These are phyloP conservation scores for Falco berigora DNA, from an alignment of 2,797 vertebrate genomes.

Conservation along the genomic window DNA sequence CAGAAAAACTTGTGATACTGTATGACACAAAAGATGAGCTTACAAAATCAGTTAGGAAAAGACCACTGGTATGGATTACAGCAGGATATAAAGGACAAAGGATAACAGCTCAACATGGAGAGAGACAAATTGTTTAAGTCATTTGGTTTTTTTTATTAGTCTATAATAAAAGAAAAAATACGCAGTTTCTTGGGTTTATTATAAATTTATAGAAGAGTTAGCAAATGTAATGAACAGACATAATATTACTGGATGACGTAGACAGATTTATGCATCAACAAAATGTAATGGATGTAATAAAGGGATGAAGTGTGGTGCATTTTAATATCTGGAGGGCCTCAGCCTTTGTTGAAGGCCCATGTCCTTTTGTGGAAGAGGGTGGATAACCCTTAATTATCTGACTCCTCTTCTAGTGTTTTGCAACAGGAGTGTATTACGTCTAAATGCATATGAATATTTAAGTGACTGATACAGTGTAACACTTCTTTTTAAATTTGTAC, in stretches of 20 bases:
- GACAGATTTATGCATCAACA: neutral
- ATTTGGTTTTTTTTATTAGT: neutral
- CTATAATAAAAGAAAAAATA: neutral
- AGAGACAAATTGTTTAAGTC: neutral
- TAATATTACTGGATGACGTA: neutral
- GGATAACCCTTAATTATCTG: neutral
- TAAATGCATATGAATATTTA: neutral
- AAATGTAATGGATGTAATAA: neutral
- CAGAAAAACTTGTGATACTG: conserved; percentile 4
- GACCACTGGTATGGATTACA: neutral
- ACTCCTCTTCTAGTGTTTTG: neutral
- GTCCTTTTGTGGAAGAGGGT: neutral
- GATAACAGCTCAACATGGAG: neutral
- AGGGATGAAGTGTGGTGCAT: neutral
- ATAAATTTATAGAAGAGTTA: neutral
- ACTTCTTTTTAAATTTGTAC: neutral
- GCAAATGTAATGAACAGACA: neutral
- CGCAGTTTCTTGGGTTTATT: neutral
- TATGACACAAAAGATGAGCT: neutral
- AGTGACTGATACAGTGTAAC: neutral
- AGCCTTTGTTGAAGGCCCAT: neutral
- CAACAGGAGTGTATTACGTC: neutral
- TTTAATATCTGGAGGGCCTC: neutral
- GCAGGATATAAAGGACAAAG: neutral
- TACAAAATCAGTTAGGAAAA: conserved; percentile 5